Conservation (phyloP, 2,113 vertebrate genomes). For the Tachuris rubrigastra region DNA sequence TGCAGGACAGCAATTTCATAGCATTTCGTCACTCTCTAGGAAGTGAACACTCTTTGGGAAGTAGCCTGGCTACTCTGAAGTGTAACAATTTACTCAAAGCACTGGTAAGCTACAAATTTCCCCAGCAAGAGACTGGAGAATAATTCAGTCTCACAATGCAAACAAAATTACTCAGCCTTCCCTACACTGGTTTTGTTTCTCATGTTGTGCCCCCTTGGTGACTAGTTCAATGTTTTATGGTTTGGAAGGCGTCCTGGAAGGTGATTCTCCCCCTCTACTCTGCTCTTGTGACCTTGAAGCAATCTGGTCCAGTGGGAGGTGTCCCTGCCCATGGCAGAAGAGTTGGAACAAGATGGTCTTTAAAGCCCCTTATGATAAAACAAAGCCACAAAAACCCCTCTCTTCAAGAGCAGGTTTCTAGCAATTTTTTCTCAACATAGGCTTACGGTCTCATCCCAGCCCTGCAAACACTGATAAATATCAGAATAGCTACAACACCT, state of each 20-base stretch:
- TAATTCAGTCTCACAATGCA: neutral
- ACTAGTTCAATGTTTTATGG: neutral
- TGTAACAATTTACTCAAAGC: neutral
- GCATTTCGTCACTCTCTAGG: neutral
- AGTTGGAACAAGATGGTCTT: neutral
- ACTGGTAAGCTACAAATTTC: neutral
- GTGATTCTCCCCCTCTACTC: neutral
- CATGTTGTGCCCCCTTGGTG: neutral
- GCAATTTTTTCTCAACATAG: neutral
- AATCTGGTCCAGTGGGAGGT: neutral
- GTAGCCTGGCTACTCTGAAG: neutral
- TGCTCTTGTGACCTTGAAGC: neutral
- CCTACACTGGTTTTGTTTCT: neutral
- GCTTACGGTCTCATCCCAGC: neutral
- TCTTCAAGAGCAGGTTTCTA: neutral
- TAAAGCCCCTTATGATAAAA: neutral
- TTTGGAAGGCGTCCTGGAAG: neutral
- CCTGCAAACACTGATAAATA: neutral
- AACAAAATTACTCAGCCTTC: neutral
- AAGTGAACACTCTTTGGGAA: neutral
- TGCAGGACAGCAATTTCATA: neutral
- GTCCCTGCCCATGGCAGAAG: neutral
- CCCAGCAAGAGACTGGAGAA: neutral
- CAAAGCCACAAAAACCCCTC: neutral
- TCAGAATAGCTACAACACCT: neutral